Percentiles rank a stretch among this genome's conserved stretches.
Evolutionary conservation across 2,113 vertebrate species (phyloP).

Genomic region (Lates calcarifer): DNA sequence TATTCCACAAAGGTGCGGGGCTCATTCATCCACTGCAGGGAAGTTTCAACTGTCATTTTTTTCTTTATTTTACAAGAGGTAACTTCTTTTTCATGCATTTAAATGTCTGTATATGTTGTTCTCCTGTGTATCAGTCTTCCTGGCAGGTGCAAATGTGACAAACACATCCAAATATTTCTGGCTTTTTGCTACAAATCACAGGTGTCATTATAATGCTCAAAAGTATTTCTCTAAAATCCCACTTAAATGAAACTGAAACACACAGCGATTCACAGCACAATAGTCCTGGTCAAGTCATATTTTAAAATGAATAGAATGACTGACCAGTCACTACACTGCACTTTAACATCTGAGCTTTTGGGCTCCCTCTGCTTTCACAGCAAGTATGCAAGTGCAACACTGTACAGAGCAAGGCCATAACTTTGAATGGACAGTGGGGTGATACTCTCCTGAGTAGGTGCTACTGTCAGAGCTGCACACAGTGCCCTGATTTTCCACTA

Average conservation of each 20-base stretch:
- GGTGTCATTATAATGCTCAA: conserved; percentile 1
- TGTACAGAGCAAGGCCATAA: neutral
- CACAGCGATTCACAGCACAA: neutral
- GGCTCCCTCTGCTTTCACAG: neutral
- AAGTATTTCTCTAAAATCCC: conserved; percentile 1
- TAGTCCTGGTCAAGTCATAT: neutral
- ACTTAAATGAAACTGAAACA: neutral
- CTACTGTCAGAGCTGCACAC: neutral
- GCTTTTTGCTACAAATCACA: neutral
- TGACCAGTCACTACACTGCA: neutral
- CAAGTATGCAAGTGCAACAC: neutral
- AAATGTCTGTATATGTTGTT: conserved; percentile 51
- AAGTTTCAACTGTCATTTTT: conserved; percentile 1
- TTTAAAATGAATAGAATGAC: neutral
- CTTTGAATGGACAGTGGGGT: neutral
- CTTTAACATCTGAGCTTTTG: neutral
- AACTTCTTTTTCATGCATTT: conserved; percentile 60
- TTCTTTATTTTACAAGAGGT: conserved; percentile 6
- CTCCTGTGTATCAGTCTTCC: conserved; percentile 31
- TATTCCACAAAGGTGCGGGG: conserved; percentile 31
- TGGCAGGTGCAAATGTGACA: conserved; percentile 51
- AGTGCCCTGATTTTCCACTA: neutral
- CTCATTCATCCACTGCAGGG: conserved; percentile 27
- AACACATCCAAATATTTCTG: conserved; percentile 24
- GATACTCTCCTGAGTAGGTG: neutral